phyloP scores from a whole-genome alignment of 2,113 vertebrate genomes.

The Mohoua ochrocephala region DNA sequence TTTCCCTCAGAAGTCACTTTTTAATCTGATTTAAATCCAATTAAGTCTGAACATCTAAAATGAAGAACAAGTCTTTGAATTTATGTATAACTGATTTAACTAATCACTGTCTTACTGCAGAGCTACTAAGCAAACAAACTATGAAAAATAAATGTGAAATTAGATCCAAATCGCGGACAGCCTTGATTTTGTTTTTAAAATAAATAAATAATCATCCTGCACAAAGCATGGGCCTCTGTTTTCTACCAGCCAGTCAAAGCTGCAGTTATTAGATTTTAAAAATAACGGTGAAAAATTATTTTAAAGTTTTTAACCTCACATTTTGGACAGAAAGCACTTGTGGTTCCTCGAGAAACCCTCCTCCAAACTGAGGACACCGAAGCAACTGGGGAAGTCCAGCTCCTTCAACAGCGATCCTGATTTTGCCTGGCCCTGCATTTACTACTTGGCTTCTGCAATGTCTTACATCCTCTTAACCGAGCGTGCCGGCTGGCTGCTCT shows the following conservation, averaged over 20 bases:
- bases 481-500: rapidly evolving
- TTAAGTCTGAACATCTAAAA: slow-evolving; percentile 59
- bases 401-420: too few relatives aligned
- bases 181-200: slow-evolving; percentile 32
- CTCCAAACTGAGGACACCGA: background rate
- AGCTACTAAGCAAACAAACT: slow-evolving; percentile 19
- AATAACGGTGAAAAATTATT: background rate
- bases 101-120: background rate
- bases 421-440: rapidly evolving
- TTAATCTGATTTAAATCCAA: slow-evolving; percentile 60
- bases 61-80: slow-evolving; percentile 47
- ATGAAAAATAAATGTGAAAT: slow-evolving; percentile 32
- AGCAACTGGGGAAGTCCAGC: background rate
- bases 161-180: slow-evolving; percentile 2
- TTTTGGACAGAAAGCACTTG: background rate
- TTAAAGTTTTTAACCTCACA: background rate
- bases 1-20: slow-evolving; percentile 52
- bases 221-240: background rate
- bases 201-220: slow-evolving; percentile 11
- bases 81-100: slow-evolving; percentile 49
- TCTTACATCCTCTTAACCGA: rapidly evolving
- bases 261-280: background rate
- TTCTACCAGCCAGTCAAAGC: background rate
- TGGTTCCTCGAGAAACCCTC: background rate
- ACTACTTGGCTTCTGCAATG: background rate